Conservation (phyloP, 1,140 invertebrate species). For the Campoletis sonorensis region DNA sequence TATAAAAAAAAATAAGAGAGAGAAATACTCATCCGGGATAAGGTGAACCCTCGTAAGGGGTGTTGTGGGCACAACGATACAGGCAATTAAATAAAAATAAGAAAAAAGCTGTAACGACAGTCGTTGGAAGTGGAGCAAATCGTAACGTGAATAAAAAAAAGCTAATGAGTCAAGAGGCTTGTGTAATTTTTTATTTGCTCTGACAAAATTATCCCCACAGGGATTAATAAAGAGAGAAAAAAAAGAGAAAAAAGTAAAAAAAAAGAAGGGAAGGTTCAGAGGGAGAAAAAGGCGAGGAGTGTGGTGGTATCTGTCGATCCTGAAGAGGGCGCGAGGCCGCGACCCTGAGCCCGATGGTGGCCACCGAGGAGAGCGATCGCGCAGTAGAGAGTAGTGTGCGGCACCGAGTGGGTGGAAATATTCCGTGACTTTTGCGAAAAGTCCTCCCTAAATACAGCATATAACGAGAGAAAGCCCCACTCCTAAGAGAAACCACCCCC, state of each 20-base stretch:
- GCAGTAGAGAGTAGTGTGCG: conserved; percentile 45
- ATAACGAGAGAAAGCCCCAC: too few species aligned
- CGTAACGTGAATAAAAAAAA: too few species aligned
- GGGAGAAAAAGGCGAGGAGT: background rate
- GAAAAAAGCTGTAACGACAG: too few species aligned
- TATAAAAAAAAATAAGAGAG: too few species aligned
- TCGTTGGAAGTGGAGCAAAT: too few species aligned
- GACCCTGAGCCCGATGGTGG: conserved; percentile 63
- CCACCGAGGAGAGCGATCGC: conserved; percentile 37
- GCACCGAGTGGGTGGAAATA: conserved; percentile 33
- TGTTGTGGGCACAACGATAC: too few species aligned
- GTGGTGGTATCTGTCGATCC: conserved; percentile 24
- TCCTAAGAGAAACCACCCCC: too few species aligned
- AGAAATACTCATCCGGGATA: too few species aligned
- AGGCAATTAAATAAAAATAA: too few species aligned
- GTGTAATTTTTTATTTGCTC: too few species aligned
- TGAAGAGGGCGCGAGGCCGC: conserved; percentile 61
- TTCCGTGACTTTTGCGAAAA: background rate
- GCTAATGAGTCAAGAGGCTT: too few species aligned
- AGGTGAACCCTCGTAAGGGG: too few species aligned
- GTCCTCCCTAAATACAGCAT: background rate
- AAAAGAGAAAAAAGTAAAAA: background rate
- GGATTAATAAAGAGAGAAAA: background rate
- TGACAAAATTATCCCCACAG: background rate
- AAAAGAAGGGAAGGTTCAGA: background rate